phyloP scores from a whole-genome alignment of 2,113 vertebrate genomes.

The Hiodon alosoides region DNA sequence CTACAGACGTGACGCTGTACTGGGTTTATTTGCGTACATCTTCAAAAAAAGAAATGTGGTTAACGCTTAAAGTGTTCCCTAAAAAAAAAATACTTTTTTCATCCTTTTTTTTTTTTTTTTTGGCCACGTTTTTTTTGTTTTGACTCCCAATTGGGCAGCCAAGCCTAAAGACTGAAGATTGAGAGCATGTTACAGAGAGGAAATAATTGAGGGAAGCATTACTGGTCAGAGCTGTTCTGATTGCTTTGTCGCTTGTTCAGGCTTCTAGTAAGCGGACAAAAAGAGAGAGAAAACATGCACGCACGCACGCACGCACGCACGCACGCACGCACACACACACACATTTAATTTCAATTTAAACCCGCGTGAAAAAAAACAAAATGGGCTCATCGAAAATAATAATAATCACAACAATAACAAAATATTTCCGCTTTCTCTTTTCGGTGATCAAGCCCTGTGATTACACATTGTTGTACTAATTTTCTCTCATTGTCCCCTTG shows the following conservation, averaged over 20 bases:
- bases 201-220: too few relatives aligned
- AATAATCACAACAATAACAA: too few relatives aligned
- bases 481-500: too few relatives aligned
- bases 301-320: constrained; percentile 6
- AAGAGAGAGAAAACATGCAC: background rate
- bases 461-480: too few relatives aligned
- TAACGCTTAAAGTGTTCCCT: background rate
- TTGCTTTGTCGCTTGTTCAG: background rate
- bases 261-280: too few relatives aligned
- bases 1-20: constrained; percentile 16
- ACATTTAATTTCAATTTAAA: too few relatives aligned
- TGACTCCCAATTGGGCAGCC: background rate
- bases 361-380: too few relatives aligned
- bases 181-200: background rate
- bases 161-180: background rate
- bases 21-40: constrained; percentile 54
- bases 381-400: too few relatives aligned
- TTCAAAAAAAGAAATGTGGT: constrained; percentile 46
- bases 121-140: background rate
- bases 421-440: too few relatives aligned
- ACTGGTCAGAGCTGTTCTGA: background rate
- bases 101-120: background rate
- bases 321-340: background rate
- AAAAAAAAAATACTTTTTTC: background rate
- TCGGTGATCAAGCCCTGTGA: too few relatives aligned